These are phyloP conservation scores for Ictidomys tridecemlineatus DNA, from an alignment of 2,113 vertebrate species.

Conservation along the genomic window DNA sequence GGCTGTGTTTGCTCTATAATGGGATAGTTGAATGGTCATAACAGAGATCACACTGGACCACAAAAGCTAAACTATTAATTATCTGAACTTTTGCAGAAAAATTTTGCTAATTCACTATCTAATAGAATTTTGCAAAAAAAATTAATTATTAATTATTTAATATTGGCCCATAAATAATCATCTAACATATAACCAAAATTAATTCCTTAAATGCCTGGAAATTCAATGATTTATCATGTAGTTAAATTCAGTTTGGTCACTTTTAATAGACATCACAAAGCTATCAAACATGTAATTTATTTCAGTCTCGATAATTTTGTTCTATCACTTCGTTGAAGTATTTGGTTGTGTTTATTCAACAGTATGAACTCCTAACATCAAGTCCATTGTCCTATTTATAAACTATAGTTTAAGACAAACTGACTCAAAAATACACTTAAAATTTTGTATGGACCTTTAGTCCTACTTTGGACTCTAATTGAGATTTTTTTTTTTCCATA, in stretches of 20 bases:
- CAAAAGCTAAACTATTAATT: background rate
- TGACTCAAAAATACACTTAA: background rate
- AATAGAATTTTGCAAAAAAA: background rate
- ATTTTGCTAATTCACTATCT: background rate
- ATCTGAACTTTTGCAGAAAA: background rate
- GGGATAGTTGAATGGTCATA: background rate
- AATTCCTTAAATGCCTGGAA: background rate
- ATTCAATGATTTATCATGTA: background rate
- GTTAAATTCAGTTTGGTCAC: background rate
- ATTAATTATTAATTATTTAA: too few relatives aligned
- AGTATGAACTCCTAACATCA: background rate
- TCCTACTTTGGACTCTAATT: background rate
- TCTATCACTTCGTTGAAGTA: background rate
- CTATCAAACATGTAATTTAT: constrained; percentile 51
- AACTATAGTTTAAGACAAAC: background rate
- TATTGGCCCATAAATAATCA: background rate
- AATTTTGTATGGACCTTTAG: constrained; percentile 1
- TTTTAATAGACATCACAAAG: constrained; percentile 8
- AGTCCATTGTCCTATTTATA: background rate
- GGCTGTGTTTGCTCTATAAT: background rate
- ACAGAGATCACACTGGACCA: background rate
- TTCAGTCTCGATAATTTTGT: background rate
- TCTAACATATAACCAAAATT: background rate
- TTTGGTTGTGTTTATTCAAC: background rate
- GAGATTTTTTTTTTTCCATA: background rate